phyloP scores from a whole-genome alignment of 2,113 vertebrate species.

The Kryptolebias marmoratus region DNA sequence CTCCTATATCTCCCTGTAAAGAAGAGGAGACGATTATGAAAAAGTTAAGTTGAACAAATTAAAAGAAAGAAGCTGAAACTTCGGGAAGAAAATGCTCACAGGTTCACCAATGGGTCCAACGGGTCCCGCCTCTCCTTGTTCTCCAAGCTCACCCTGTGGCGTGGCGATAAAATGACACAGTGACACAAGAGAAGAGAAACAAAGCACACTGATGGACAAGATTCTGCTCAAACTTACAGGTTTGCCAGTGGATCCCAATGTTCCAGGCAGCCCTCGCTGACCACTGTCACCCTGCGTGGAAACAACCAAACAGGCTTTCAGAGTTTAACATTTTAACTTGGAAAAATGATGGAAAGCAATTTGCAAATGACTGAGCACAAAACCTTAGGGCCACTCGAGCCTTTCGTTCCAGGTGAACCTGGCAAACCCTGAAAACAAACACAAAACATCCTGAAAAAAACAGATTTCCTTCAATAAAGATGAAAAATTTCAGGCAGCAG shows the following conservation, averaged over 20 bases:
- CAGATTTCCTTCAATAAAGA: not conserved
- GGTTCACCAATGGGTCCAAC: slow-evolving; percentile 86
- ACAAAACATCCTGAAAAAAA: slow-evolving; percentile 9
- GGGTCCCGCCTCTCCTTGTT: slow-evolving; percentile 88
- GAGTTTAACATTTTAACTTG: not conserved
- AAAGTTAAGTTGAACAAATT: not conserved
- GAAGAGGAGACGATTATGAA: slow-evolving; percentile 3
- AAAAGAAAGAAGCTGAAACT: not conserved
- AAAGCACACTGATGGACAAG: not conserved
- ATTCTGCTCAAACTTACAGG: slow-evolving; percentile 77
- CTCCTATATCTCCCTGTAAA: slow-evolving; percentile 87
- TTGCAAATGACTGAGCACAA: slow-evolving; percentile 2
- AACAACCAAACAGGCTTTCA: slow-evolving; percentile 4
- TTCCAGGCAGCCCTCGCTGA: slow-evolving; percentile 84
- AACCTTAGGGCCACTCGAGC: slow-evolving; percentile 89
- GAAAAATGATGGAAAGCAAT: not conserved
- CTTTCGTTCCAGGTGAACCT: slow-evolving; percentile 89
- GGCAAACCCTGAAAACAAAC: slow-evolving; percentile 87
- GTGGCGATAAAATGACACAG: slow-evolving; percentile 18
- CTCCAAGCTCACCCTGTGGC: slow-evolving; percentile 89
- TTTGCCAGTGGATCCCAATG: slow-evolving; percentile 92
- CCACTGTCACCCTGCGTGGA: slow-evolving; percentile 85
- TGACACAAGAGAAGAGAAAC: slow-evolving; percentile 16
- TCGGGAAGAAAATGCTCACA: slow-evolving; percentile 80
- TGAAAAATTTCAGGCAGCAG: not conserved